Base-by-base conservation (phyloP, 2,797 vertebrate species). In the Hephaestus fuliginosus region DNA sequence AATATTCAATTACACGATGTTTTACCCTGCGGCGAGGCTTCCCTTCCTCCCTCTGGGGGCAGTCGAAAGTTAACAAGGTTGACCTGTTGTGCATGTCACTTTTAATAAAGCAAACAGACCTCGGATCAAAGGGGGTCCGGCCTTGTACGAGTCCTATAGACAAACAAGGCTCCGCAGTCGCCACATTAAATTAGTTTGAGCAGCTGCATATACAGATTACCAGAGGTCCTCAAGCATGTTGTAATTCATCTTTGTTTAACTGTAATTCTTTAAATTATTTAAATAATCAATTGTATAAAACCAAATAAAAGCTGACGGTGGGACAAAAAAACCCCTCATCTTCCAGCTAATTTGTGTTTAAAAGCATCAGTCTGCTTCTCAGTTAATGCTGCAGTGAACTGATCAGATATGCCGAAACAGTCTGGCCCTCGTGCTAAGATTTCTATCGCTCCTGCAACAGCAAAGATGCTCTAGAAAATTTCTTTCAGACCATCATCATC, bases 41-140 rank as follows among this genome's bases (percentile, higher is more conserved):
- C 20, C 25, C 13, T 49, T 60, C 15, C 12, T 56, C 43, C n/a
- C 63, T 15, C 33, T 7, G 36, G 5, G 36, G 15, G 8, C 7
- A 33, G 30, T 13, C 28, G 49, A 22, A 28, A 43, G 51, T 77
- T 80, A 84, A 77, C 58, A 33, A 61, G 70, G 49, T 25, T 44
- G 36, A 60, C 55, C 55, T 60, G 22, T 46, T 39, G 39, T 36
- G 58, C 0, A 8, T 36, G 70, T 78, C 80, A 44, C n/a, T 56
- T 76, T 56, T 44, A 70, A 84, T 79, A 28, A 84, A n/a, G 67
- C 53, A 36, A 83, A 74, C 33, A 73, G 64, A 9, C 30, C 48
- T 51, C 2, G 0, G 62, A 74, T 74, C 36, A 65, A 68, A 30
- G 10, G 30, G 4, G 62, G 28, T 39, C 65, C 25, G 0, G 56